These are phyloP conservation scores for Pinna nobilis DNA, from an alignment of 1,140 invertebrate genomes.

Conservation along the genomic window DNA sequence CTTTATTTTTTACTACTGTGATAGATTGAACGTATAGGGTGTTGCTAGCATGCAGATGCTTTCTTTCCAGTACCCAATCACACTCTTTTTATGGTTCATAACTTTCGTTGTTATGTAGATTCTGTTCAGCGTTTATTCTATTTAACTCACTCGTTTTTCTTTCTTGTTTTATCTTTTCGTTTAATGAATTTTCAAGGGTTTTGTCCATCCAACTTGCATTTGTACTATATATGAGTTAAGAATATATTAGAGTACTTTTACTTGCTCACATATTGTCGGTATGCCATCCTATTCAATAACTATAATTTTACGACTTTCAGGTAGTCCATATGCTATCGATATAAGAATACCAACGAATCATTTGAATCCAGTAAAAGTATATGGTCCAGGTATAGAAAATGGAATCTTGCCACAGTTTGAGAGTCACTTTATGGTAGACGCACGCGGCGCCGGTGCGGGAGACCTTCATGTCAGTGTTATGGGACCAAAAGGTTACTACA, in stretches of 20 bases:
- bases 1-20: too few relatives aligned
- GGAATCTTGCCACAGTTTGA: slow-evolving; percentile 96
- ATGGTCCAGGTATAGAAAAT: slow-evolving; percentile 96
- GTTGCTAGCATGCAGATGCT: too few relatives aligned
- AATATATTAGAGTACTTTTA: background rate
- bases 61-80: too few relatives aligned
- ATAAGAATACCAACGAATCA: slow-evolving; percentile 87
- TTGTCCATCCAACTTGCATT: background rate
- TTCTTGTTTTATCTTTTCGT: too few relatives aligned
- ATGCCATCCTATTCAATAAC: background rate
- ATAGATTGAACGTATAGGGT: too few relatives aligned
- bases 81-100: too few relatives aligned
- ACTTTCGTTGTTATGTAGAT: too few relatives aligned
- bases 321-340: slow-evolving; percentile 92
- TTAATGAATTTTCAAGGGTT: too few relatives aligned
- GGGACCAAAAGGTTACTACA: slow-evolving; percentile 88
- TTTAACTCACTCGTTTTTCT: too few relatives aligned
- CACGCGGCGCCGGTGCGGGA: slow-evolving; percentile 92
- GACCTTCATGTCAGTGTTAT: slow-evolving; percentile 90
- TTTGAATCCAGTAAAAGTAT: slow-evolving; percentile 85
- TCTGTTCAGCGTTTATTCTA: too few relatives aligned
- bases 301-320: slow-evolving; percentile 72
- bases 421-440: slow-evolving; percentile 97
- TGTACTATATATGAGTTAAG: background rate
- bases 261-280: too few relatives aligned